Base-by-base conservation (phyloP, 1,140 invertebrate genomes). In the Drosophila virilis region DNA sequence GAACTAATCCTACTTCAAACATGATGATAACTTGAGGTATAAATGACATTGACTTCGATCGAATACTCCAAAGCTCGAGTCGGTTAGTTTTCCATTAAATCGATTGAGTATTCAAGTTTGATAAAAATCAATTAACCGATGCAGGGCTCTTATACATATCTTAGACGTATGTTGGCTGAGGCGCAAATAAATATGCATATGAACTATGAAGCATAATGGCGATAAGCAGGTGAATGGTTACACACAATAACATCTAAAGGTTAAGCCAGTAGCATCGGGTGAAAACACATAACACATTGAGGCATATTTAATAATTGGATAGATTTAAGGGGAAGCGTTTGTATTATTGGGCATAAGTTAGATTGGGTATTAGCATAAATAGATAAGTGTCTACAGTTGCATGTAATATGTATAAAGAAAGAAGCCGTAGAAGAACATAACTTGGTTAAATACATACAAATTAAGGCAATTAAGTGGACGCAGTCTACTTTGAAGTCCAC, bases 201-300 rank as follows among this genome's bases (percentile, higher is more conserved):
- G 13, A 33, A 50, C 57, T 32, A 50, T 33, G 9, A 40, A 51
- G 38, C 43, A 22, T 66, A 54, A 45, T 38, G 22, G 48, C 69
- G 48, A 32, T 40, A 79, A 83, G 80, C 55, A 46, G 45, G 28
- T 70, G 33, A 46, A 8, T 35, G 37, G 8, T 43, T 22, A 15
- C 43, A 35, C 46, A 48, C 10, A 15, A 15, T 22, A 69, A 73
- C 78, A 75, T 86, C 37, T 57, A 78, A 52, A 80, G 73, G 64
- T 42, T 58, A 60, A 59, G 60, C 54, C 50, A 72, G 50, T 67
- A 32, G 52, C n/a, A 37, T 66, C 4, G 28, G 59, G 12, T 38
- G 13, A 59, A 43, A 8, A 57, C 66, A 67, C 54, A 64, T 43
- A 61, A 59, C 22, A 72, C 43, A 78, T 74, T 73, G 6, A 71